Evolutionary conservation across 2,888 invertebrate species (phyloP), one percentile per base, ranked within the genome.

Genomic region (Oscheius sp.): DNA sequence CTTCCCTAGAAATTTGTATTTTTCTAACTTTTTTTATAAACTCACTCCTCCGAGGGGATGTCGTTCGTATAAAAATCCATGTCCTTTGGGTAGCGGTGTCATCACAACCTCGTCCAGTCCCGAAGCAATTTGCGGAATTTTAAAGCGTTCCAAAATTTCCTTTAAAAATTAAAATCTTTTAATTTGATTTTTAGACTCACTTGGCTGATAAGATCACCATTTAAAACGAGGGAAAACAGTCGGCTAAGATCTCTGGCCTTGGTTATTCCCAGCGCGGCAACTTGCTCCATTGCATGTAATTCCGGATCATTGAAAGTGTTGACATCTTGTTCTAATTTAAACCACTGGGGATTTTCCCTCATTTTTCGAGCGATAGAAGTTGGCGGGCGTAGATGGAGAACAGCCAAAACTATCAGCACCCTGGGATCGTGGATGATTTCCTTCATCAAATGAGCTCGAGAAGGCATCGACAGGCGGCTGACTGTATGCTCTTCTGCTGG

Each of bases 251-350:
- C 87, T 21, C 81, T 76, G 0, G 87, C 86, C 56, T 86, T 87
- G 12, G 84, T 82, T 61, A 86, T 85, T 23, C 82, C 82, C 0
- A 82, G 69, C 23, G 82, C 82, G 0, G 86, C 87, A 1, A 82
- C 83, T 72, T 87, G 87, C 63, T 87, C 87, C 76, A 87, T 78
- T 18, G 74, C 76, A 71, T 85, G 86, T 9, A 87, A 73, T 21
- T 81, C 83, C 7, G 87, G 87, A 70, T 83, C 85, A 76, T 87
- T 87, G 77, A 87, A 86, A 1, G 86, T 85, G 76, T 83, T 85
- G 41, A 82, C 82, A 46, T 84, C 83, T 71, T 79, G 79, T 49
- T 87, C 83, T 21, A 87, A 66, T 59, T 82, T 81, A 74, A 87
- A 83, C 87, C 87, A 87, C 21, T 80, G 77, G 23, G 85, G 83